A percentile compares a stretch with the other conserved stretches of the same genome.
Conservation (phyloP, 2,888 invertebrate species). For the Xylota segnis region DNA sequence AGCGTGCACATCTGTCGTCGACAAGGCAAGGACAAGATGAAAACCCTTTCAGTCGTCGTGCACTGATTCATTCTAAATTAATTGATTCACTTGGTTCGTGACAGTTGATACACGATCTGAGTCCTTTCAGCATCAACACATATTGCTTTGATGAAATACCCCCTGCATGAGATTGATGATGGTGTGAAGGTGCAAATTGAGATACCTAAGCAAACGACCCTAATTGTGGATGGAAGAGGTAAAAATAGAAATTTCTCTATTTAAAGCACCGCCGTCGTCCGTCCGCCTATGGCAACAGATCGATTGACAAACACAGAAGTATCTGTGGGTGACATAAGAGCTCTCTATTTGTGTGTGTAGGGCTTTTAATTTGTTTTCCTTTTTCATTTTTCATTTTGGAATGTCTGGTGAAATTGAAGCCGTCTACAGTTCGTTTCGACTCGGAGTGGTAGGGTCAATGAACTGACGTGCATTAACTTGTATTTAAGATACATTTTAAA, state of each 20-base stretch:
- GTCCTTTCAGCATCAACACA: conserved; percentile 12
- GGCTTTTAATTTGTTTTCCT: conserved; percentile 43
- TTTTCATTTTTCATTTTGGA: conserved; percentile 4
- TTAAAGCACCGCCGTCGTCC: not conserved
- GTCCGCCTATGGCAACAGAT: conserved; percentile 5
- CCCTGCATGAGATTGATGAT: conserved; percentile 22
- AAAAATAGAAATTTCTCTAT: conserved; percentile 25
- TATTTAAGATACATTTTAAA: not conserved
- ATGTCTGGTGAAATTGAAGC: conserved; percentile 26
- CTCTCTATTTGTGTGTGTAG: not conserved
- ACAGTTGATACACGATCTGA: conserved; percentile 15
- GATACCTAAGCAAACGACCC: not conserved
- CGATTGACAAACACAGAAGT: conserved; percentile 17
- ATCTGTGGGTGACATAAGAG: conserved; percentile 38
- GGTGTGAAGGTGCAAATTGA: conserved; percentile 12
- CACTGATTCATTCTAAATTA: conserved; percentile 34
- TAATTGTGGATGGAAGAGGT: conserved; percentile 12
- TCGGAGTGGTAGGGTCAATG: not conserved
- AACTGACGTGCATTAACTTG: not conserved
- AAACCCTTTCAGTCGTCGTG: not conserved
- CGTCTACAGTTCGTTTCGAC: conserved; percentile 2
- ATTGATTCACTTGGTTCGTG: conserved; percentile 22
- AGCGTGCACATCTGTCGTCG: conserved; percentile 5
- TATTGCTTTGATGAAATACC: not conserved
- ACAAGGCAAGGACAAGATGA: not conserved